Evolutionary conservation across 2,888 invertebrate genomes (phyloP).

Genomic region (Leptinotarsa juncta): DNA sequence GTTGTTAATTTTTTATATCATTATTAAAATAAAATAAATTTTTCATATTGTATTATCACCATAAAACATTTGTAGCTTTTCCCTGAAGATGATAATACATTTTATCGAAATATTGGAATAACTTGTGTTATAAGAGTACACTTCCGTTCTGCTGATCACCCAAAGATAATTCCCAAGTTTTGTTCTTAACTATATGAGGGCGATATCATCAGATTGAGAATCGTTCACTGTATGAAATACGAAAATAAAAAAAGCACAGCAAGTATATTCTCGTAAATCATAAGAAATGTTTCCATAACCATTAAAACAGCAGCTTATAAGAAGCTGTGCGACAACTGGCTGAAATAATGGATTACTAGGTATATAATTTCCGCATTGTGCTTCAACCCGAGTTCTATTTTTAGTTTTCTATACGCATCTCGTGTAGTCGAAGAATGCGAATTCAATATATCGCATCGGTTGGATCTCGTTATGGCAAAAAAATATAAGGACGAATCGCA

Average conservation of each 20-base stretch:
- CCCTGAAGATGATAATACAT: too few species aligned
- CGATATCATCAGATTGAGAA: conserved; percentile 1
- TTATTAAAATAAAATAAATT: too few species aligned
- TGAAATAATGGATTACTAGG: conserved; percentile 46
- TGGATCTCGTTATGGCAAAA: conserved; percentile 35
- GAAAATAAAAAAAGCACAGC: conserved; percentile 11
- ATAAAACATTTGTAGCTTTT: too few species aligned
- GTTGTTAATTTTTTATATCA: too few species aligned
- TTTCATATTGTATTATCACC: too few species aligned
- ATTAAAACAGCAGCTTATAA: conserved; percentile 31
- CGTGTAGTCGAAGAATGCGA: conserved; percentile 46
- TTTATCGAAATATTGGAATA: too few species aligned
- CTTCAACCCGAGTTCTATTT: conserved; percentile 37
- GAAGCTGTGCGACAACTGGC: conserved; percentile 42
- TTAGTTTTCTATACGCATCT: conserved; percentile 34
- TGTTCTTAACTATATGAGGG: background rate
- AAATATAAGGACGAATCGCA: conserved; percentile 37
- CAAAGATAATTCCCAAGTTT: too few species aligned
- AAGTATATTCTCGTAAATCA: conserved; percentile 33
- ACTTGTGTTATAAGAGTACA: too few species aligned
- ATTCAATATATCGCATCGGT: conserved; percentile 49
- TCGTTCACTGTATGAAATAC: background rate
- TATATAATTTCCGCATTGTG: conserved; percentile 48
- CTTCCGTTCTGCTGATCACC: too few species aligned
- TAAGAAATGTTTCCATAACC: conserved; percentile 38